Evolutionary conservation across 2,888 invertebrate species (phyloP).

Genomic region (Caenorhabditis uteleia): DNA sequence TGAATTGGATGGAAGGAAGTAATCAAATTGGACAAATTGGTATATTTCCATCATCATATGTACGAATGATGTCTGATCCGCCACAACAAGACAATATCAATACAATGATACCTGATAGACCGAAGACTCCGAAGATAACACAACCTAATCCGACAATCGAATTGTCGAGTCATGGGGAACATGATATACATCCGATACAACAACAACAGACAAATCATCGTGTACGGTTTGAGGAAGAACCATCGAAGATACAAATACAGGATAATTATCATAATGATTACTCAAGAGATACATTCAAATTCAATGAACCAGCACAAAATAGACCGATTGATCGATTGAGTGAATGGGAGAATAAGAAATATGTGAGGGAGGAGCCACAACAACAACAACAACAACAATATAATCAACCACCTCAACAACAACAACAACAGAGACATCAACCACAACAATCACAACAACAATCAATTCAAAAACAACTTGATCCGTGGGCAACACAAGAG

Average conservation of each 20-base stretch:
- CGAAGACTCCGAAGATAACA: constrained; percentile 51
- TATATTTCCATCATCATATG: constrained; percentile 63
- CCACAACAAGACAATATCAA: constrained; percentile 1
- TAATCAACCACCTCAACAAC: background rate
- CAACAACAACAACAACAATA: too few relatives aligned
- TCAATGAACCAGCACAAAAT: background rate
- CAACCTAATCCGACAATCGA: background rate
- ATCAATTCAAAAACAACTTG: background rate
- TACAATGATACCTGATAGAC: constrained; percentile 41
- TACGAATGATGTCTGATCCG: constrained; percentile 24
- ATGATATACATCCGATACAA: background rate
- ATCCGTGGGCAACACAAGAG: background rate
- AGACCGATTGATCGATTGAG: background rate
- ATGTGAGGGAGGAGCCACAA: too few relatives aligned
- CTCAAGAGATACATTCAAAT: background rate
- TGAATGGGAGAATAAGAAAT: background rate
- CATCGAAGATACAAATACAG: too few relatives aligned
- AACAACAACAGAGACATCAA: background rate
- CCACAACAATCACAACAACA: background rate
- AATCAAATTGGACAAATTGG: constrained; percentile 63
- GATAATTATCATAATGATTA: background rate
- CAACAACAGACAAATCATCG: background rate
- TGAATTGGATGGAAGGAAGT: constrained; percentile 61
- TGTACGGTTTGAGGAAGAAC: constrained; percentile 1
- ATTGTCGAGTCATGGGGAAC: too few relatives aligned